phyloP scores from a whole-genome alignment of 1,140 invertebrate genomes.

The Hycleus cichorii region DNA sequence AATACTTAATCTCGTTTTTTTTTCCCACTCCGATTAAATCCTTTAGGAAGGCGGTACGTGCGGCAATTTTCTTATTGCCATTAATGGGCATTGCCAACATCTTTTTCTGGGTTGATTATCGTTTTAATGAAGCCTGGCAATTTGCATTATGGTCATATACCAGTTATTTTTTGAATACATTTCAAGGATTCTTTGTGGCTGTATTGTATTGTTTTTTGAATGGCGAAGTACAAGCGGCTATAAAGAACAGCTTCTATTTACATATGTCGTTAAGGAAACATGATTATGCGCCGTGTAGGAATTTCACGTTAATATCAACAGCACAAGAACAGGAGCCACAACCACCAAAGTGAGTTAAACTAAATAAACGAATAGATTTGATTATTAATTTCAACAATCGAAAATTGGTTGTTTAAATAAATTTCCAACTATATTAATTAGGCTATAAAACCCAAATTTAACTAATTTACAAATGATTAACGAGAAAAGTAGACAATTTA shows the following conservation, averaged over 20 bases:
- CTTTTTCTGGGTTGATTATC: slow-evolving; percentile 60
- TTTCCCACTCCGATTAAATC: neutral
- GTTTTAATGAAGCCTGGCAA: slow-evolving; percentile 55
- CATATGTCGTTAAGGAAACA: slow-evolving; percentile 29
- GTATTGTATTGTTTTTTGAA: slow-evolving; percentile 84
- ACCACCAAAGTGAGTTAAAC: slow-evolving; percentile 6
- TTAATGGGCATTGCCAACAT: slow-evolving; percentile 76
- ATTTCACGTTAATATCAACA: slow-evolving; percentile 25
- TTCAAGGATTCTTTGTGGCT: slow-evolving; percentile 81
- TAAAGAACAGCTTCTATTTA: slow-evolving; percentile 33
- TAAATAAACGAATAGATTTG: neutral
- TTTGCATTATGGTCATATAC: slow-evolving; percentile 77
- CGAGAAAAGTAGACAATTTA: neutral
- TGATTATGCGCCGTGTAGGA: slow-evolving; percentile 27
- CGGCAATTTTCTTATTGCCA: slow-evolving; percentile 70
- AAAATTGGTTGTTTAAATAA: neutral
- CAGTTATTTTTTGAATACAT: slow-evolving; percentile 73
- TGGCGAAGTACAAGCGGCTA: slow-evolving; percentile 53
- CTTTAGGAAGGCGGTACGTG: slow-evolving; percentile 70
- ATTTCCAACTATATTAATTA: no score
- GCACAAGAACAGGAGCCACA: slow-evolving; percentile 12
- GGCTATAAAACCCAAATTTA: no score
- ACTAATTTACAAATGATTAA: slow-evolving; percentile 4
- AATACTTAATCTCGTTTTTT: neutral
- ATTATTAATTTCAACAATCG: neutral